Percentiles rank a stretch among this genome's conserved stretches.
phyloP scores from a whole-genome alignment of 2,113 vertebrate genomes.

The Dolichotis patagonum region DNA sequence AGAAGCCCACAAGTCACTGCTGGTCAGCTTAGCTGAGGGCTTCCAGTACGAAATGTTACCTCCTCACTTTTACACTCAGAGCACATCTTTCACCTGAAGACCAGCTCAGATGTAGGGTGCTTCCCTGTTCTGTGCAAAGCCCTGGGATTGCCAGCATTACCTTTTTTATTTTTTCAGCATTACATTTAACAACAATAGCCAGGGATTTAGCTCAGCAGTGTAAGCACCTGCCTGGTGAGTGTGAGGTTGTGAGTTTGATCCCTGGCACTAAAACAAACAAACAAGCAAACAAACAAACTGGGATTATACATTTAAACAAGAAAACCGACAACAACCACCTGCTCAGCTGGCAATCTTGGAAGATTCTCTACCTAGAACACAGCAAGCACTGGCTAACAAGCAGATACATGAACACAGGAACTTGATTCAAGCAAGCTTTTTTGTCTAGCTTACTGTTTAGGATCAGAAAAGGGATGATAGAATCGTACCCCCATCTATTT shows the following conservation, averaged over 20 bases:
- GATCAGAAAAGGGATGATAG: constrained; percentile 33
- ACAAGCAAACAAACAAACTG: no score
- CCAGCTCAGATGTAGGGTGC: not conserved
- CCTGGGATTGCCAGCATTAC: not conserved
- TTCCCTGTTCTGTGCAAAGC: not conserved
- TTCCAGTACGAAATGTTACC: not conserved
- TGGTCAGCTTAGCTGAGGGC: not conserved
- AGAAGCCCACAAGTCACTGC: not conserved
- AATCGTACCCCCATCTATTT: not conserved
- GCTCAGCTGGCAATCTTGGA: not conserved
- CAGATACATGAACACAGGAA: not conserved
- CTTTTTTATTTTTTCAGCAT: not conserved
- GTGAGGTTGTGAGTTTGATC: no score
- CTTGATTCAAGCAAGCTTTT: constrained; percentile 20
- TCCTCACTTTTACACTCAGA: not conserved
- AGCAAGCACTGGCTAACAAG: constrained; percentile 5
- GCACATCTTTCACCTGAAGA: not conserved
- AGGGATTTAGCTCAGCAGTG: no score
- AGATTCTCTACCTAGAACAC: not conserved
- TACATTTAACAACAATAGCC: not conserved
- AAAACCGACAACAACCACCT: not conserved
- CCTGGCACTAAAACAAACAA: no score
- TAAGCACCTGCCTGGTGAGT: no score
- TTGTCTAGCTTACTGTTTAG: not conserved
- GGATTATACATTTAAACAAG: not conserved